Evolutionary conservation across 2,888 invertebrate genomes (phyloP), one percentile per base, ranked within the genome.

Genomic region (Girardia tigrina): DNA sequence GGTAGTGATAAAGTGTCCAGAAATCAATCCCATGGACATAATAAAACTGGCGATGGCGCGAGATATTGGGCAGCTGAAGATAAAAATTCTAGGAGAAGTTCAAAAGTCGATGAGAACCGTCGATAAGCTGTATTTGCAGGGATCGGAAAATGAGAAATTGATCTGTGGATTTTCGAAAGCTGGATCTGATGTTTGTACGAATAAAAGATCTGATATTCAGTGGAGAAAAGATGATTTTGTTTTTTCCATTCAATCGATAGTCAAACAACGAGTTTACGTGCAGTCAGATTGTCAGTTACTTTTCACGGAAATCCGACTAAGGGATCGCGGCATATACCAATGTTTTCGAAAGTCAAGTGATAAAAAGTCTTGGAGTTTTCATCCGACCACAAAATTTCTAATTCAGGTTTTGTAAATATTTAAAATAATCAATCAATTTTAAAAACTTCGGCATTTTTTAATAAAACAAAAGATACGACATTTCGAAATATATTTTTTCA

Each of bases 261-360:
- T 72, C 8, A 72, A 72, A 72, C 27, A 72, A 26, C 14, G 72
- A n/a, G 28, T 72, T n/a, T 72, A 27, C 26, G 72, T 72, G 6
- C 27, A 72, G 6, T 6, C 4, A n/a, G 16, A 27, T 26, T 72
- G 72, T 26, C 26, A 27, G 8, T 28, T 72, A 23, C 26, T 72
- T 6, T 27, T 72, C 26, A 72, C 20, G 4, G 28, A 26, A 16
- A 28, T 72, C 28, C 6, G 28, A 28, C 26, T 23, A n/a, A 27
- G n/a, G 8, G 72, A 72, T 28, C 26, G 27, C 26, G 72, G 72
- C 72, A n/a, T 72, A 6, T 72, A 72, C n/a, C 20, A 72, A 14
- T 72, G 72, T 28, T 72, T 27, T 28, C 20, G 72, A 28, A 72
- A 72, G 16, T 27, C 28, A 4, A 8, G 6, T 27, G 27, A 36